A percentile compares a stretch with the other conserved stretches of the same genome.
Evolutionary conservation across 2,797 vertebrate genomes (phyloP).

Genomic region (Sparidentex hasta): DNA sequence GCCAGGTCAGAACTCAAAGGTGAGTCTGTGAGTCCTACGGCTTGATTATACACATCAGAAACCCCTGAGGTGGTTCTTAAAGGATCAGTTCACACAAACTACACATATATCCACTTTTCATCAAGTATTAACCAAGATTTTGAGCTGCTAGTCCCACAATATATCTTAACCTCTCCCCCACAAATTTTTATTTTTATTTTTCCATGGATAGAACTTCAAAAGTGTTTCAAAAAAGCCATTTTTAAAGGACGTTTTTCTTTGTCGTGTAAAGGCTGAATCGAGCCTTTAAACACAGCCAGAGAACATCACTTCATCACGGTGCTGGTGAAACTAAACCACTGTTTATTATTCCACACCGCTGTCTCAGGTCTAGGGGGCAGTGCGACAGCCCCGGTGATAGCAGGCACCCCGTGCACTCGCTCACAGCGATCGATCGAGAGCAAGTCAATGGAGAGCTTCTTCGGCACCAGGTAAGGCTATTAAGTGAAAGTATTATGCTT

Average conservation of each 20-base stretch:
- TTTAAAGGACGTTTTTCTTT: background rate
- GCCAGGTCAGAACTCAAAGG: conserved; percentile 3
- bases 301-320: background rate
- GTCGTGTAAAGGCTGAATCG: conserved; percentile 1
- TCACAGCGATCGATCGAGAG: conserved; percentile 90
- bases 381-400: conserved; percentile 68
- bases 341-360: conserved; percentile 28
- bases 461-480: conserved; percentile 87
- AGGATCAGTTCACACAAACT: conserved; percentile 18
- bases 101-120: background rate
- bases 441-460: conserved; percentile 89
- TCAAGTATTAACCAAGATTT: background rate
- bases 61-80: background rate
- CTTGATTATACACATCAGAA: background rate
- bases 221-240: background rate
- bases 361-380: conserved; percentile 73
- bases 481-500: background rate
- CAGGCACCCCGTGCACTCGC: conserved; percentile 71
- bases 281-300: background rate
- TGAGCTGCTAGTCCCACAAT: background rate
- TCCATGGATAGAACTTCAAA: background rate
- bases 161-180: background rate
- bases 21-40: conserved; percentile 10
- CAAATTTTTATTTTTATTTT: background rate
- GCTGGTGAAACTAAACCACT: conserved; percentile 13